Evolutionary conservation across 1,140 invertebrate species (phyloP), one percentile per base, ranked within the genome.

Genomic region (Neoseiulus cucumeris): DNA sequence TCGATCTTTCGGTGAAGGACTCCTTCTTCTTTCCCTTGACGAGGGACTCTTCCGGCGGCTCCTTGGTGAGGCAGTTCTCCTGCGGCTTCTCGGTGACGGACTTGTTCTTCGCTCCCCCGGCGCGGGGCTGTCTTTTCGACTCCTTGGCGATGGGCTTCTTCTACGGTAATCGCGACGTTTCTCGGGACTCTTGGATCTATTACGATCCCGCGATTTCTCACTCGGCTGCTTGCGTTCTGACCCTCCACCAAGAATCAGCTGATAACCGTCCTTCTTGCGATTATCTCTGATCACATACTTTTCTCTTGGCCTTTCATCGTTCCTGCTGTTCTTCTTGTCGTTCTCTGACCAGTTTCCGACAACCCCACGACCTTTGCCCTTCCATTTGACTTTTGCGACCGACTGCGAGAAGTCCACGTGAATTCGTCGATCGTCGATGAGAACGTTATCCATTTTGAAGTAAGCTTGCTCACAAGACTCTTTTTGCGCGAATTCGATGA

Each of bases 351-450:
- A 67, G 47, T 68, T 64, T 74, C 74, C 74, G 73, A 59, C 51
- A 25, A 59, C 51, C 17, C 25, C 28, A 30, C 65, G 28, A 7
- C 44, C 18, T 30, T 25, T 66, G 42, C 28, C 89, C 65, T 82
- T 79, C 87, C 87, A 92, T 69, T 84, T 83, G 71, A 90, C 83
- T 77, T 94, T 95, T 0, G 91, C 84, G 0, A 99, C 94, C 45
- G 91, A 96, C 74, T 99, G 96, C 70, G 91, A 96, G 77, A 99
- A 99, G 76, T 99, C 96, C 1, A 99, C 96, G 76, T 99, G 95
- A 70, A 99, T 98, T 71, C 96, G 80, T 51, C 96, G 77, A 74
- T 99, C 96, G 78, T 99, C 96, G 71, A 99, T 98, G 0, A 98
- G 77, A 0, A 98, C 94, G 79, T 99, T 99, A 73, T 98, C 94